phyloP scores from a whole-genome alignment of 2,797 vertebrate species.

The Leptoclinus maculatus region DNA sequence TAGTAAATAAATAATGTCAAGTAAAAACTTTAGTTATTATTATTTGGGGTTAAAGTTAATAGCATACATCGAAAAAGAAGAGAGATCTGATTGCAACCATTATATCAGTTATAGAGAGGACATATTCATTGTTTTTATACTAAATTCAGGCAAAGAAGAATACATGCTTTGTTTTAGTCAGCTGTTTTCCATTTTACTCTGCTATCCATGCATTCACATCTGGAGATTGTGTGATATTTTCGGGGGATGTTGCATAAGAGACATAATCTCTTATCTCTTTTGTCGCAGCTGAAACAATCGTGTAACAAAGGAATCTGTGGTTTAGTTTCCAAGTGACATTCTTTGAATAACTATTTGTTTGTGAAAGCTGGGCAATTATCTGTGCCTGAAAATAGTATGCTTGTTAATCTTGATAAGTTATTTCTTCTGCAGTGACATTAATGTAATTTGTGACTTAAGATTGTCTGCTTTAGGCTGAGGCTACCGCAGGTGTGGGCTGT shows the following conservation, averaged over 20 bases:
- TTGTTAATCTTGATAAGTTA: not conserved
- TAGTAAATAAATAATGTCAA: not conserved
- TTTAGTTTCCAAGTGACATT: not conserved
- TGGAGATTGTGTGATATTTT: not conserved
- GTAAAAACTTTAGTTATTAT: not conserved
- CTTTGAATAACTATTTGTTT: conserved; percentile 32
- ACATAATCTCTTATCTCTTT: conserved; percentile 7
- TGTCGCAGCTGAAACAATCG: conserved; percentile 6
- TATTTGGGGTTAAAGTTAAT: not conserved
- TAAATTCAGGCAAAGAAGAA: not conserved
- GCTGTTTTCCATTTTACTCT: not conserved
- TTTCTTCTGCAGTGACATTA: not conserved
- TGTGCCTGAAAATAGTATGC: conserved; percentile 6
- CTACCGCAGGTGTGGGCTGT: not conserved
- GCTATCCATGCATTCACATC: not conserved
- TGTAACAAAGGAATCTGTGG: conserved; percentile 10
- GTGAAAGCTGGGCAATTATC: not conserved
- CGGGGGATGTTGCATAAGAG: not conserved
- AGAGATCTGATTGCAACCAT: not conserved
- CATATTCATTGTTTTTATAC: not conserved
- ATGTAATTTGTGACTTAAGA: not conserved
- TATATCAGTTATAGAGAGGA: not conserved
- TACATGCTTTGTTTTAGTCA: not conserved
- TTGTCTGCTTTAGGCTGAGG: not conserved
- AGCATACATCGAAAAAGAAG: not conserved